Percentiles rank a stretch among this genome's conserved stretches.
Conservation (phyloP, 2,113 vertebrate genomes). For the Lepisosteus osseus region DNA sequence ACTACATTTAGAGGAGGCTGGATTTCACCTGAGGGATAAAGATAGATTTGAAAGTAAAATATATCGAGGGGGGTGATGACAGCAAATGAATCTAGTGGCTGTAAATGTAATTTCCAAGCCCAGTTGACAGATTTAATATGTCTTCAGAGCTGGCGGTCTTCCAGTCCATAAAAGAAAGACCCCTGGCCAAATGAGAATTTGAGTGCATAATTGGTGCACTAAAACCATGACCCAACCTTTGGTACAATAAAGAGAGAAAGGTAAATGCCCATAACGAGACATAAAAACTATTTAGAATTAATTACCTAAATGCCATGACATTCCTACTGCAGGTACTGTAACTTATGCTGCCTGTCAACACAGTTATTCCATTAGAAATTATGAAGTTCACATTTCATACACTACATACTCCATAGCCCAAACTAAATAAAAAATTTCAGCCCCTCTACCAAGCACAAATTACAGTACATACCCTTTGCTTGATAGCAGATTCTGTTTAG, state of each 20-base stretch:
- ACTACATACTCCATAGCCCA: not conserved
- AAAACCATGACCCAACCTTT: conserved; percentile 53
- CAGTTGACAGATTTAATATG: conserved; percentile 33
- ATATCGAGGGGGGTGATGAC: conserved; percentile 38
- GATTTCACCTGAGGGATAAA: conserved; percentile 24
- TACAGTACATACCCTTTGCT: too few relatives aligned
- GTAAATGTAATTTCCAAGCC: conserved; percentile 18
- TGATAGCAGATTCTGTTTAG: too few relatives aligned
- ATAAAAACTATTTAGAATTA: conserved; percentile 55
- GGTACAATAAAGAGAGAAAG: conserved; percentile 41
- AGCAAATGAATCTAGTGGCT: conserved; percentile 28
- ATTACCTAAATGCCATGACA: conserved; percentile 66
- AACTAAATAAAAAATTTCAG: too few relatives aligned
- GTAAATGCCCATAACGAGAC: conserved; percentile 24
- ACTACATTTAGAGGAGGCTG: conserved; percentile 25
- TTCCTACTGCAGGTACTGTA: conserved; percentile 45
- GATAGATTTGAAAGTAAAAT: conserved; percentile 42
- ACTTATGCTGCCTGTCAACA: conserved; percentile 58
- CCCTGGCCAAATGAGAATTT: conserved; percentile 28
- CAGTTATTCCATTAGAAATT: conserved; percentile 55
- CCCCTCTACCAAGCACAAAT: too few relatives aligned
- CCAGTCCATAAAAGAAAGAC: conserved; percentile 29
- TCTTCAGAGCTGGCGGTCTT: conserved; percentile 26
- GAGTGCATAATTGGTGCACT: conserved; percentile 34
- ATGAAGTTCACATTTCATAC: conserved; percentile 56